Evolutionary conservation across 2,888 invertebrate species (phyloP).

Genomic region (Hypolimnas misippus): DNA sequence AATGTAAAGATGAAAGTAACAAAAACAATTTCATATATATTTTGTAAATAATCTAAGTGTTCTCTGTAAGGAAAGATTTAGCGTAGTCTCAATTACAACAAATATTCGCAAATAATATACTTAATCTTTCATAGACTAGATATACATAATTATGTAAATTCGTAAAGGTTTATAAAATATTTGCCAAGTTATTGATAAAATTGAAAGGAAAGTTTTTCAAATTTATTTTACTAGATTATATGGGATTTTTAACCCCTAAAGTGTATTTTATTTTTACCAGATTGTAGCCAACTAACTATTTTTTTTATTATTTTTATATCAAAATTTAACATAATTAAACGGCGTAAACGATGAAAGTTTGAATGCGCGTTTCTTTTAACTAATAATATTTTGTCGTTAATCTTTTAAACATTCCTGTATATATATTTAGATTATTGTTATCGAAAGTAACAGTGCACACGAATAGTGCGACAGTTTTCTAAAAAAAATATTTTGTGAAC

Average conservation of each 20-base stretch:
- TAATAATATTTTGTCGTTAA: background rate
- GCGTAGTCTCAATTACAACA: background rate
- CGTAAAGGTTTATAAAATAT: slow-evolving; percentile 3
- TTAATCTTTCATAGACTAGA: background rate
- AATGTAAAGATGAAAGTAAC: background rate
- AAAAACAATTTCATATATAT: background rate
- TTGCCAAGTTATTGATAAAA: background rate
- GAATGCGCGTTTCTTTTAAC: background rate
- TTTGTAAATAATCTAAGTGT: slow-evolving; percentile 7
- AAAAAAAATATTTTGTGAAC: background rate
- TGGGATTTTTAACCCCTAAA: background rate
- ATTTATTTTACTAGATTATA: slow-evolving; percentile 1
- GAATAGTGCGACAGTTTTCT: slow-evolving; percentile 15
- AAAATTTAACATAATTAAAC: background rate
- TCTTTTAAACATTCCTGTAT: slow-evolving; percentile 67
- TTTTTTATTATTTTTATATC: background rate
- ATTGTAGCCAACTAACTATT: background rate
- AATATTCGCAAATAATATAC: background rate
- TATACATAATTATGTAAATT: slow-evolving; percentile 3
- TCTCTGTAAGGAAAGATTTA: slow-evolving; percentile 2
- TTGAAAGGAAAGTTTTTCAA: slow-evolving; percentile 1
- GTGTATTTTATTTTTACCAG: background rate
- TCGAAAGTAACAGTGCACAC: background rate
- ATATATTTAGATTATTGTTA: slow-evolving; percentile 45
- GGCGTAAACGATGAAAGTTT: background rate